phyloP scores from a whole-genome alignment of 1,140 invertebrate genomes.

The Andricus grossulariae region DNA sequence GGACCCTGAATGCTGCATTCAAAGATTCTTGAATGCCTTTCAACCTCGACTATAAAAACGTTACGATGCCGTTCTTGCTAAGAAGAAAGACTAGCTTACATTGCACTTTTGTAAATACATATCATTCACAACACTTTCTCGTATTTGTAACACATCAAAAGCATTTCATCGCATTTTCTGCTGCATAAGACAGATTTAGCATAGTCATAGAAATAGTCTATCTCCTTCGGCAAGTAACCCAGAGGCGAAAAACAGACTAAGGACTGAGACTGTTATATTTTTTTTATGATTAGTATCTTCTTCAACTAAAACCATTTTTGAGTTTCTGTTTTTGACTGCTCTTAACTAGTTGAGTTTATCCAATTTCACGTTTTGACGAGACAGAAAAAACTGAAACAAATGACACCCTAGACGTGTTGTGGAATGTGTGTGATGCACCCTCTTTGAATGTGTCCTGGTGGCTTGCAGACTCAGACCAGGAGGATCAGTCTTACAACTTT shows the following conservation, averaged over 20 bases:
- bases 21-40: neutral
- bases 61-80: neutral
- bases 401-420: slow-evolving; percentile 71
- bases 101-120: neutral
- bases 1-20: neutral
- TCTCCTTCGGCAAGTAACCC: neutral
- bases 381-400: slow-evolving; percentile 38
- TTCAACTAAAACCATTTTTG: too few species aligned
- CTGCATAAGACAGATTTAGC: slow-evolving; percentile 31
- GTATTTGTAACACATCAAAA: neutral
- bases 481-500: slow-evolving; percentile 73
- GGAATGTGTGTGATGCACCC: slow-evolving; percentile 75
- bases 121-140: neutral
- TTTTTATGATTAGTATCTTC: neutral
- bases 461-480: slow-evolving; percentile 77
- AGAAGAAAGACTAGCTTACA: neutral
- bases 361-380: slow-evolving; percentile 6
- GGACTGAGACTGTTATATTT: neutral
- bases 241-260: slow-evolving; percentile 32
- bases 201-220: slow-evolving; percentile 27
- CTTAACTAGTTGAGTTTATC: neutral
- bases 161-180: neutral
- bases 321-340: neutral
- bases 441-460: slow-evolving; percentile 74
- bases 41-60: neutral